Evolutionary conservation across 2,888 invertebrate genomes (phyloP), one percentile per base, ranked within the genome.

Genomic region (Agriopis aurantiaria): DNA sequence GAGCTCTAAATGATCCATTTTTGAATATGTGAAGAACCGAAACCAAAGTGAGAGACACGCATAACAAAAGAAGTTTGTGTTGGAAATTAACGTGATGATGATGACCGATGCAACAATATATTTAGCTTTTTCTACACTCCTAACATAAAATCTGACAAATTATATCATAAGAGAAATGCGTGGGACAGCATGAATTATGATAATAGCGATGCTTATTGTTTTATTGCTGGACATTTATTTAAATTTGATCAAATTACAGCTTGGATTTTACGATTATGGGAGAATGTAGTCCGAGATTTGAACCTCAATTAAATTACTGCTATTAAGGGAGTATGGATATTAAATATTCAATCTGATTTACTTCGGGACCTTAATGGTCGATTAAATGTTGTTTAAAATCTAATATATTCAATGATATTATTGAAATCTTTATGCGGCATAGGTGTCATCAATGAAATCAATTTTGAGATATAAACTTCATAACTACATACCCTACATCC

Each of bases 171-270:
- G 73, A 78, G 74, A 76, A 76, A 71, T 71, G 67, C 62, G 68
- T 41, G 73, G 74, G 71, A 75, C 72, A 78, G 75, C 73, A 75
- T 78, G 85, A 82, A 88, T 86, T 85, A 83, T 77, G 78, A 80
- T 80, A 78, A 81, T 80, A 79, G 82, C 70, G 60, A 78, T 68
- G 75, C 74, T 80, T 77, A 82, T 82, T 82, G 81, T 83, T 81
- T 77, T 80, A 85, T 82, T 81, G 78, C 73, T 79, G 75, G 73
- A 73, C 82, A 84, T 84, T 87, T 85, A 87, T 87, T 86, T 80
- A 88, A 89, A 89, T 88, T 77, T 85, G 86, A 82, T 84, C 83
- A 84, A 87, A 88, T 90, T 88, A 87, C 82, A 68, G 75, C 52
- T 68, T 71, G 75, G 77, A 74, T 82, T 82, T 81, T 80, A 82